phyloP scores from a whole-genome alignment of 2,888 invertebrate genomes.

The Lasioglossum villosulum region DNA sequence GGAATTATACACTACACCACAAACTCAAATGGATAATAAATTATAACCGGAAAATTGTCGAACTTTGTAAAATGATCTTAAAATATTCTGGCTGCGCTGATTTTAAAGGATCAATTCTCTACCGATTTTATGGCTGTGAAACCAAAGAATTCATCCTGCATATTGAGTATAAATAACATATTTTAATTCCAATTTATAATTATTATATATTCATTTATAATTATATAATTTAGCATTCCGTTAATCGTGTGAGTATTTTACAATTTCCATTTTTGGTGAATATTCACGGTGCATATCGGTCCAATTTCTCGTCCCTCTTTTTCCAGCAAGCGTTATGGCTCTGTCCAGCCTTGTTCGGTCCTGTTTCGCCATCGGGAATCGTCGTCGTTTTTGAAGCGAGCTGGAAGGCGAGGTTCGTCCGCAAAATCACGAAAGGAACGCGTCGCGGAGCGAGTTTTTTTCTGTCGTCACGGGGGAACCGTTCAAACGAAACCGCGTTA shows the following conservation, averaged over 20 bases:
- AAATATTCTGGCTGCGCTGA: background rate
- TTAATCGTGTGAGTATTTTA: background rate
- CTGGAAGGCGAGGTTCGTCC: background rate
- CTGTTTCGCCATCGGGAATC: slow-evolving; percentile 21
- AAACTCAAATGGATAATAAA: background rate
- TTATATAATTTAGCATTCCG: background rate
- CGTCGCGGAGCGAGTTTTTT: slow-evolving; percentile 16
- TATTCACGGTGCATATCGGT: background rate
- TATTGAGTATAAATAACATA: background rate
- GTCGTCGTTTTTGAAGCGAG: background rate
- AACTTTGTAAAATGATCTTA: background rate
- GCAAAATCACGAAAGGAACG: slow-evolving; percentile 3
- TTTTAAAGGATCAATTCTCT: background rate
- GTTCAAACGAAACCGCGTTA: slow-evolving; percentile 22
- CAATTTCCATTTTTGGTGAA: background rate
- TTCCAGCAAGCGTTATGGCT: background rate
- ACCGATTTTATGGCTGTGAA: background rate
- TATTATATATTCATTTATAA: too few relatives aligned
- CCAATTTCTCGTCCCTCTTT: background rate
- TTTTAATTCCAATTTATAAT: background rate
- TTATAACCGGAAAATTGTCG: background rate
- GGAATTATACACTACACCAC: background rate
- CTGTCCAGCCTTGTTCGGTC: background rate
- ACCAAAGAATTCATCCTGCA: background rate
- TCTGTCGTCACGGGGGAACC: background rate